Evolutionary conservation across 1,140 invertebrate genomes (phyloP).

Genomic region (Drosophila santomea): DNA sequence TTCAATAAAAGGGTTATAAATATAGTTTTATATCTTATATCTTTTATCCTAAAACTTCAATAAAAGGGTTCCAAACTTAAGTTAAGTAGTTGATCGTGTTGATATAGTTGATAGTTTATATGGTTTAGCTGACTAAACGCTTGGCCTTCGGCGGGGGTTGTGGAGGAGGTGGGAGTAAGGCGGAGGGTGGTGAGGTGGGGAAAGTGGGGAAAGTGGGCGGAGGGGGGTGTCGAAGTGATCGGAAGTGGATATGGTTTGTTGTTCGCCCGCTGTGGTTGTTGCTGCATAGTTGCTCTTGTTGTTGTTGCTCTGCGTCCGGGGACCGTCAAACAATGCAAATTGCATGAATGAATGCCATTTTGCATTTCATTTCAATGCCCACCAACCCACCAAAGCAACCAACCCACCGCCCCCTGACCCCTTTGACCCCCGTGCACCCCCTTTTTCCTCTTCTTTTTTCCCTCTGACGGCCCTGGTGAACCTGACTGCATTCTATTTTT

Average conservation of each 20-base stretch:
- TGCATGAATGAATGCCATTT: slow-evolving; percentile 82
- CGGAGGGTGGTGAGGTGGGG: neutral
- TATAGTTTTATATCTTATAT: too few species aligned
- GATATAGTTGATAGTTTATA: neutral
- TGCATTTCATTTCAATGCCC: slow-evolving; percentile 75
- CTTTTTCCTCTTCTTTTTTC: slow-evolving; percentile 20
- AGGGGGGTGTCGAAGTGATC: slow-evolving; percentile 19
- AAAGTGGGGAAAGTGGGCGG: slow-evolving; percentile 1
- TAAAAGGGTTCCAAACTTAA: too few species aligned
- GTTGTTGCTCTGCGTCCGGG: slow-evolving; percentile 18
- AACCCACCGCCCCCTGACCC: neutral
- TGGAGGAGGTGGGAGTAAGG: neutral
- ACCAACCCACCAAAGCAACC: neutral
- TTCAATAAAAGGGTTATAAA: too few species aligned
- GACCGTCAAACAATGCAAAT: slow-evolving; percentile 75
- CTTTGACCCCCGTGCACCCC: neutral
- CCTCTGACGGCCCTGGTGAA: slow-evolving; percentile 43
- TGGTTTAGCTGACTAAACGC: slow-evolving; percentile 37
- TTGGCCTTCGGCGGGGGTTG: slow-evolving; percentile 2
- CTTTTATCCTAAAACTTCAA: too few species aligned
- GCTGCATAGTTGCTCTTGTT: neutral
- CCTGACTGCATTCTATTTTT: slow-evolving; percentile 70
- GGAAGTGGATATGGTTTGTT: slow-evolving; percentile 27
- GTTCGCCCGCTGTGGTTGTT: slow-evolving; percentile 20
- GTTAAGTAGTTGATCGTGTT: neutral